A percentile compares a stretch with the other conserved stretches of the same genome.
Conservation (phyloP, 2,113 vertebrate species). For the Crotalus helleri region DNA sequence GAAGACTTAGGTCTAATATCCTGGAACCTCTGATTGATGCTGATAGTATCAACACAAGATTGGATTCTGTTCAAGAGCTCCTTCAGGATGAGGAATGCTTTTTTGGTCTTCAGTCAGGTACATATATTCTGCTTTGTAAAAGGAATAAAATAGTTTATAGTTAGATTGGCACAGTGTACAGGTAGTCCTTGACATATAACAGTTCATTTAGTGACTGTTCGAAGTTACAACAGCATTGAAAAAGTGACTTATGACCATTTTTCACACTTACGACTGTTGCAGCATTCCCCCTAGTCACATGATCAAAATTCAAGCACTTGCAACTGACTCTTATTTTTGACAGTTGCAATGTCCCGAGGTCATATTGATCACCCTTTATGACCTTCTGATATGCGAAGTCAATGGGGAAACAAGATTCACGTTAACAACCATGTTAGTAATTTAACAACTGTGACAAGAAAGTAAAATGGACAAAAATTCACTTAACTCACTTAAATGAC, state of each 20-base stretch:
- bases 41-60: slow-evolving; percentile 86
- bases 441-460: not conserved
- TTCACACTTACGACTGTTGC: not conserved
- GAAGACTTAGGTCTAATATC: slow-evolving; percentile 90
- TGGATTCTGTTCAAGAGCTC: slow-evolving; percentile 89
- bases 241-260: not conserved
- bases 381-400: not conserved
- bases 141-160: not conserved
- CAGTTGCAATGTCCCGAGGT: not conserved
- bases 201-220: not conserved
- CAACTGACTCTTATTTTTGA: not conserved
- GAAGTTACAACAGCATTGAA: not conserved
- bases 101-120: slow-evolving; percentile 88
- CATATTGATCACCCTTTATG: not conserved
- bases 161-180: not conserved
- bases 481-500: not conserved
- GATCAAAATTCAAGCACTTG: not conserved
- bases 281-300: not conserved
- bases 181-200: not conserved
- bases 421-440: not conserved
- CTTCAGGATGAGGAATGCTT: slow-evolving; percentile 90
- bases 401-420: not conserved
- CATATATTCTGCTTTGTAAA: slow-evolving; percentile 27
- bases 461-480: not conserved
- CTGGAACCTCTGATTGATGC: slow-evolving; percentile 87